Evolutionary conservation across 37 sponge, comb jelly and placozoan genomes (phyloP).

Genomic region (Chondrosia reniformis): DNA sequence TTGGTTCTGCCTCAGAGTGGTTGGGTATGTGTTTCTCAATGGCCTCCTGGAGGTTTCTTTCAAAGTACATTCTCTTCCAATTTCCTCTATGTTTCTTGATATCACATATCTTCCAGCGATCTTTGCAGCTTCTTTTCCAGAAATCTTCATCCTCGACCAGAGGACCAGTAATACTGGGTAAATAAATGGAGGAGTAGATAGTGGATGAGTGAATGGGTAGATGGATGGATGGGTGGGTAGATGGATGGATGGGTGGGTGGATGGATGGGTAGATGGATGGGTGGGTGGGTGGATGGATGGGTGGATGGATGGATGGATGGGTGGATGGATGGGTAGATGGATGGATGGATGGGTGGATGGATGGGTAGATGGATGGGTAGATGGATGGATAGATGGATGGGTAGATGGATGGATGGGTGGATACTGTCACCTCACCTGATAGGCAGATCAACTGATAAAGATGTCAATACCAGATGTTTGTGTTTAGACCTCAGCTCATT

Average conservation of each 20-base stretch:
- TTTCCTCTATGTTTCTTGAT: constrained; percentile 46
- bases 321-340: not conserved
- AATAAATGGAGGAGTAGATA: not conserved
- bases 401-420: not conserved
- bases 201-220: not conserved
- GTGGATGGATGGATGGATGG: not conserved
- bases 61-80: constrained; percentile 98
- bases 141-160: constrained; percentile 80
- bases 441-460: constrained; percentile 65
- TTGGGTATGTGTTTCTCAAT: constrained; percentile 83
- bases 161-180: constrained; percentile 69
- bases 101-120: constrained; percentile 84
- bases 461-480: constrained; percentile 57
- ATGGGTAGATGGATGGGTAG: not conserved
- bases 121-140: constrained; percentile 85
- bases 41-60: constrained; percentile 73
- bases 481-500: constrained; percentile 72
- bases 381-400: not conserved
- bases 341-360: constrained; percentile 14
- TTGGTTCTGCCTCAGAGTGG: constrained; percentile 35
- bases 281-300: constrained; percentile 12
- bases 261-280: not conserved
- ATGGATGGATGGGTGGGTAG: not conserved
- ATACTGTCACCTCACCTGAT: constrained; percentile 35
- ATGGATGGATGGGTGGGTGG: not conserved